Percentiles rank a stretch among this genome's conserved stretches.
phyloP scores from a whole-genome alignment of 1,140 invertebrate species.

The Scaptomyza montana region DNA sequence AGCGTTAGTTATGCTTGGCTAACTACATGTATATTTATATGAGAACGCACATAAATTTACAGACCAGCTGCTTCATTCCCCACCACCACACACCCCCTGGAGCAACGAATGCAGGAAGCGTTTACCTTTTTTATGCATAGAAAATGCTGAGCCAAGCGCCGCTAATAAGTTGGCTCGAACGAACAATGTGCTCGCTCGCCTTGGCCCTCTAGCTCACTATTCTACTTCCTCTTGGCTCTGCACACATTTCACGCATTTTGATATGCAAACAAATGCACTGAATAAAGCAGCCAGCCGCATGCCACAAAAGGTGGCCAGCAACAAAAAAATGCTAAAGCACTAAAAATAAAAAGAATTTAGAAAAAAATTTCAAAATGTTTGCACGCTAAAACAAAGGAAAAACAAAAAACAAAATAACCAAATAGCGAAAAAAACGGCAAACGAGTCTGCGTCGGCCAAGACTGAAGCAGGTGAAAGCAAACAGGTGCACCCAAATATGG shows the following conservation, averaged over 20 bases:
- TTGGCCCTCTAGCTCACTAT: slow-evolving; percentile 1
- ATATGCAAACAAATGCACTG: slow-evolving; percentile 80
- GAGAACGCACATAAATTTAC: slow-evolving; percentile 65
- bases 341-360: slow-evolving; percentile 12
- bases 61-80: slow-evolving; percentile 6
- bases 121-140: slow-evolving; percentile 76
- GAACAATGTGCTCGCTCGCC: slow-evolving; percentile 50
- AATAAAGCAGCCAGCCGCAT: slow-evolving; percentile 58
- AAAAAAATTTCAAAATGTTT: slow-evolving; percentile 69
- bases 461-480: slow-evolving; percentile 33
- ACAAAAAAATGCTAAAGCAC: background rate
- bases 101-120: slow-evolving; percentile 38
- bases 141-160: slow-evolving; percentile 68
- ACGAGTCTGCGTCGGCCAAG: background rate
- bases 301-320: slow-evolving; percentile 62
- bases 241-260: slow-evolving; percentile 76
- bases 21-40: slow-evolving; percentile 71
- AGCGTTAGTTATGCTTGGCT: slow-evolving; percentile 55
- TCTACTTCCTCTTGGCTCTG: too few species aligned
- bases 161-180: slow-evolving; percentile 70
- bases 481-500: slow-evolving; percentile 63
- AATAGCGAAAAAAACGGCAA: slow-evolving; percentile 53
- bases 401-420: slow-evolving; percentile 74
- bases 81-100: slow-evolving; percentile 5
- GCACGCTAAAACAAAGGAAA: slow-evolving; percentile 70